These are phyloP conservation scores for Perdix hodgsoniae DNA, from an alignment of 2,797 vertebrate genomes.

Conservation along the genomic window DNA sequence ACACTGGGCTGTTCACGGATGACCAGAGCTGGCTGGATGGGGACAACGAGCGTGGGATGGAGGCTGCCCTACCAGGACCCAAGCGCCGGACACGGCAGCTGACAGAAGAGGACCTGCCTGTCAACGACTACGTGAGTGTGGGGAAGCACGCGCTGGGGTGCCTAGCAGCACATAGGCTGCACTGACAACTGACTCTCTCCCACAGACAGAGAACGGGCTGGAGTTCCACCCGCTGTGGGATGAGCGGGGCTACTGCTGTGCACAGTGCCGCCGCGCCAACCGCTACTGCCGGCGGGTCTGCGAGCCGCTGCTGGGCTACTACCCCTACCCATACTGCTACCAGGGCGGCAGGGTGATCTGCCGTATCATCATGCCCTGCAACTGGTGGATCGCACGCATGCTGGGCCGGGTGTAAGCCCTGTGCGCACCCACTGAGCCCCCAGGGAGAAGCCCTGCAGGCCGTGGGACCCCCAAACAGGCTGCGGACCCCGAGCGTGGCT, in stretches of 20 bases:
- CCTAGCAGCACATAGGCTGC: rapidly evolving
- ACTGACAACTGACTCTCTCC: constrained; percentile 31
- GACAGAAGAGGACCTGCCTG: constrained; percentile 86
- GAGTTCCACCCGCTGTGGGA: constrained; percentile 93
- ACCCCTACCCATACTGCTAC: constrained; percentile 96
- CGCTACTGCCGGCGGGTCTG: constrained; percentile 91
- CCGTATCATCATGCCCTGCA: constrained; percentile 96
- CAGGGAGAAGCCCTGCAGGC: not conserved
- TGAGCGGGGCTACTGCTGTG: constrained; percentile 91
- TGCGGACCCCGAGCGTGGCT: rapidly evolving
- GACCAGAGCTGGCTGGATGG: constrained; percentile 46
- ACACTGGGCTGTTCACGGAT: constrained; percentile 52
- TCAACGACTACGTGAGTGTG: constrained; percentile 93
- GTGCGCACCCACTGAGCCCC: rapidly evolving
- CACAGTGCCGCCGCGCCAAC: constrained; percentile 91
- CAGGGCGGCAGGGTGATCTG: constrained; percentile 94
- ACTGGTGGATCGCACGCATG: constrained; percentile 98
- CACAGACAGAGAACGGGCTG: constrained; percentile 89
- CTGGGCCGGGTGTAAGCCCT: constrained; percentile 86
- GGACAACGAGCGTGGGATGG: constrained; percentile 21
- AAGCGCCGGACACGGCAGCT: constrained; percentile 88
- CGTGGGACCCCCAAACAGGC: not conserved
- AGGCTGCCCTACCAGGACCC: constrained; percentile 73
- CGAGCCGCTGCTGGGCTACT: constrained; percentile 92
- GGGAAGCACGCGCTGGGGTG: not conserved